Percentiles rank a stretch among this genome's conserved stretches.
phyloP scores from a whole-genome alignment of 2,113 vertebrate species.

The Epinephelus cyanopodus region DNA sequence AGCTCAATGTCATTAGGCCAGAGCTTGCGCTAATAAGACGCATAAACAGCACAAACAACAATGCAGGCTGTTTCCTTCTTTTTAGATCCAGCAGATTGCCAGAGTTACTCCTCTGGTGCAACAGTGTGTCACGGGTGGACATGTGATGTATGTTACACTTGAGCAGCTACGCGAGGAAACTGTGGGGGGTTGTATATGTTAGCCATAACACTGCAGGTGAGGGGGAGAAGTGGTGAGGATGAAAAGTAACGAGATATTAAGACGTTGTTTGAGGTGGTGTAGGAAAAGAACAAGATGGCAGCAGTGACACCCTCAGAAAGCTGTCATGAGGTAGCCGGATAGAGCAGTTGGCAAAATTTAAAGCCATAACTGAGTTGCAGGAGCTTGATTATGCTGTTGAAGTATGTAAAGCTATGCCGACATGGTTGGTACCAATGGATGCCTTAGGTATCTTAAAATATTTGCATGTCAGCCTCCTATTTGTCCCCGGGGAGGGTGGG shows the following conservation, averaged over 20 bases:
- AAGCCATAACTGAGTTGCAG: too few relatives aligned
- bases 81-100: not conserved
- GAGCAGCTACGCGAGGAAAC: constrained; percentile 81
- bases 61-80: not conserved
- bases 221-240: constrained; percentile 1
- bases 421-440: too few relatives aligned
- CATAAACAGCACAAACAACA: constrained; percentile 39
- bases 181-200: constrained; percentile 59
- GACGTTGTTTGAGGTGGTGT: constrained; percentile 69
- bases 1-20: constrained; percentile 68
- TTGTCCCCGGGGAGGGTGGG: too few relatives aligned
- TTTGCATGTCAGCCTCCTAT: too few relatives aligned
- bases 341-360: too few relatives aligned
- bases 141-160: constrained; percentile 84
- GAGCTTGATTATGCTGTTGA: too few relatives aligned
- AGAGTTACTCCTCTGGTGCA: constrained; percentile 44
- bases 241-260: constrained; percentile 29
- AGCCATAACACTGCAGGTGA: constrained; percentile 33
- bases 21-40: constrained; percentile 39
- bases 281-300: not conserved
- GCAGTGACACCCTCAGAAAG: too few relatives aligned
- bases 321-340: too few relatives aligned
- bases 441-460: too few relatives aligned
- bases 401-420: too few relatives aligned
- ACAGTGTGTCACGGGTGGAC: constrained; percentile 79